These are phyloP conservation scores for Sciurus niger DNA, from an alignment of 2,113 vertebrate genomes.

Conservation along the genomic window DNA sequence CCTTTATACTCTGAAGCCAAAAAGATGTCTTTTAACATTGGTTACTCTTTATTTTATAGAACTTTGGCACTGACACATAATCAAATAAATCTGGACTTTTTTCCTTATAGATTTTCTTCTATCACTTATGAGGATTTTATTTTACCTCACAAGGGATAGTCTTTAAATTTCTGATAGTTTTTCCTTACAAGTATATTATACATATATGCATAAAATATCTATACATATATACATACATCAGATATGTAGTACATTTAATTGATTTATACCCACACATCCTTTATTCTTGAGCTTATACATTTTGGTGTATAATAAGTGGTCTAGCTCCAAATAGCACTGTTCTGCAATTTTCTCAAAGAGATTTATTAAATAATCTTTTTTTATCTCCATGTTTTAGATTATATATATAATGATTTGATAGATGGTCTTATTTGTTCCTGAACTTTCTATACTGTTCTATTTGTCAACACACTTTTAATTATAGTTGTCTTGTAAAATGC, in stretches of 20 bases:
- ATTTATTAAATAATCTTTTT: slow-evolving; percentile 47
- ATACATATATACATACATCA: neutral
- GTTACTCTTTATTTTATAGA: slow-evolving; percentile 51
- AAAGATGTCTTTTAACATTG: neutral
- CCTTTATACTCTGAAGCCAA: slow-evolving; percentile 46
- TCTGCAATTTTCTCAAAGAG: slow-evolving; percentile 46
- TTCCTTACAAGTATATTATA: slow-evolving; percentile 11
- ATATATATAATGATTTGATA: slow-evolving; percentile 27
- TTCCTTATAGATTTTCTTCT: slow-evolving; percentile 54
- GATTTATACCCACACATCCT: neutral
- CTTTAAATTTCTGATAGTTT: slow-evolving; percentile 45
- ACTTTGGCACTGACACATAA: slow-evolving; percentile 40
- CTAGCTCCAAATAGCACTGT: neutral
- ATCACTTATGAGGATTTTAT: slow-evolving; percentile 33
- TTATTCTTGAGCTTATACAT: slow-evolving; percentile 53
- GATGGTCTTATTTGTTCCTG: slow-evolving; percentile 39
- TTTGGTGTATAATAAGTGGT: slow-evolving; percentile 44
- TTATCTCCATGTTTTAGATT: slow-evolving; percentile 62
- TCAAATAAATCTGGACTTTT: slow-evolving; percentile 53
- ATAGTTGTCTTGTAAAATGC: neutral
- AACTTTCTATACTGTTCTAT: slow-evolving; percentile 15
- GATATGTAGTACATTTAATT: slow-evolving; percentile 17
- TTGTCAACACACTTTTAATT: slow-evolving; percentile 57
- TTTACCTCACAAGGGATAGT: slow-evolving; percentile 15
- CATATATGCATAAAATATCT: neutral